Base-by-base conservation (phyloP, 1,140 invertebrate genomes). In the Panagrolaimus sp. region DNA sequence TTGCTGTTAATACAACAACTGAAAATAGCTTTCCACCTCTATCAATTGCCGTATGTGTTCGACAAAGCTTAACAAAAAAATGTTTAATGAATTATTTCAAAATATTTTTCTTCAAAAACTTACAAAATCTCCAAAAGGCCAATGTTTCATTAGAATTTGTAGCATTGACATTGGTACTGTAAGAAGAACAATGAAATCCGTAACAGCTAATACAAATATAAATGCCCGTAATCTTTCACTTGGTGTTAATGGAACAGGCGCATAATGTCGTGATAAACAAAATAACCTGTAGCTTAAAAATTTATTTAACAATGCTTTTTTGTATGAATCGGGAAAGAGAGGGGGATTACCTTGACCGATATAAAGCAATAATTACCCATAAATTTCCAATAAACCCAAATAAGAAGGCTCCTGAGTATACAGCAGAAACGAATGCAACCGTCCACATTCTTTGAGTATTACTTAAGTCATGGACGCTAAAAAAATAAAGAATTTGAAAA, bases 171-270 rank as follows among this genome's bases (percentile, higher is more conserved):
- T 67, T n/a, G 70, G 70, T 14, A 71, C 52, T 6, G 70, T 71
- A n/a, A 71, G 26, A 38, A 71, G 47, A 26, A 71, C 70, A 6
- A 63, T 21, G 38, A 71, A 63, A 52, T 71, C 70, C 1, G 70
- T 26, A 8, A 72, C 28, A n/a, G 70, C 70, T 12, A 71, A 38
- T 10, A 71, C 43, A 66, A 71, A 71, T 24, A 71, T 71, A 45
- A 71, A 71, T 43, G 46, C 47, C n/a, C 70, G 70, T 55, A 66
- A 71, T n/a, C 70, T 17, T 62, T 70, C 66, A 26, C 70, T 44
- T 12, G 69, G 46, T 26, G 70, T 58, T 28, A 58, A 58, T 26
- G 52, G 52, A 21, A 58, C 17, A 1, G 52, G 52, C 10, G 52
- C 21, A 14, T 58, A 58, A 21, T 58, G 52, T 21, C 52, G 52